phyloP scores from a whole-genome alignment of 2,113 vertebrate species.

The Tricholaema leucomelas region DNA sequence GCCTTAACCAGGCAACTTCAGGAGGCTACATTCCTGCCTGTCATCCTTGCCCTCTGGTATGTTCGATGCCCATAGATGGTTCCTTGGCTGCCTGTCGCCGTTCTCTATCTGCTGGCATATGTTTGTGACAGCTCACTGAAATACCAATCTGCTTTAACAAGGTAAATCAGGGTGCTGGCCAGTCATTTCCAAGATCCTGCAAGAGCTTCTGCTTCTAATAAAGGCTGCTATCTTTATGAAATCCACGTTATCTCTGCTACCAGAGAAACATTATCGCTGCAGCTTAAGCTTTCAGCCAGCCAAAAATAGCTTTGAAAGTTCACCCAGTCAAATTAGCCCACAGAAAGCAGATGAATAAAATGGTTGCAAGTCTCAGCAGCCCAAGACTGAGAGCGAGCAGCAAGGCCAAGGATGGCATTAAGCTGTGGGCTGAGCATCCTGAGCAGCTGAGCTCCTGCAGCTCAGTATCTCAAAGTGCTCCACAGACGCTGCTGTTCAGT shows the following conservation, averaged over 20 bases:
- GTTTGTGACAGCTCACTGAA: background rate
- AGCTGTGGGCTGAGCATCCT: background rate
- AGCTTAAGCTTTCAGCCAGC: background rate
- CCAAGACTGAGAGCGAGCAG: background rate
- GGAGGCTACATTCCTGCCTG: background rate
- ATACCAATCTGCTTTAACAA: background rate
- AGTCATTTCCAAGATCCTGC: background rate
- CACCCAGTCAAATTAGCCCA: background rate
- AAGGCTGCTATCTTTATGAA: background rate
- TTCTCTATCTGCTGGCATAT: background rate
- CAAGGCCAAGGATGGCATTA: background rate
- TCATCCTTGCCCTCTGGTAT: background rate
- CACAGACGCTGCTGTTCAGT: background rate
- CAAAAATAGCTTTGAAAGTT: background rate
- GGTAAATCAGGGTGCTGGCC: background rate
- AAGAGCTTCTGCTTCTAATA: background rate
- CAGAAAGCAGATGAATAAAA: background rate
- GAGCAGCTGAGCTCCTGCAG: background rate
- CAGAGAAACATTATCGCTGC: background rate
- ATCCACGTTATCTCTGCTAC: background rate
- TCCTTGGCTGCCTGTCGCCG: background rate
- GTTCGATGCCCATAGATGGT: slow-evolving; percentile 18
- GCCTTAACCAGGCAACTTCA: background rate
- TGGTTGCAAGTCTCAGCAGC: background rate
- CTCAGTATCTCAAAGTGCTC: accelerated